Base-by-base conservation (phyloP, 2,113 vertebrate species). In the Clupea harengus region DNA sequence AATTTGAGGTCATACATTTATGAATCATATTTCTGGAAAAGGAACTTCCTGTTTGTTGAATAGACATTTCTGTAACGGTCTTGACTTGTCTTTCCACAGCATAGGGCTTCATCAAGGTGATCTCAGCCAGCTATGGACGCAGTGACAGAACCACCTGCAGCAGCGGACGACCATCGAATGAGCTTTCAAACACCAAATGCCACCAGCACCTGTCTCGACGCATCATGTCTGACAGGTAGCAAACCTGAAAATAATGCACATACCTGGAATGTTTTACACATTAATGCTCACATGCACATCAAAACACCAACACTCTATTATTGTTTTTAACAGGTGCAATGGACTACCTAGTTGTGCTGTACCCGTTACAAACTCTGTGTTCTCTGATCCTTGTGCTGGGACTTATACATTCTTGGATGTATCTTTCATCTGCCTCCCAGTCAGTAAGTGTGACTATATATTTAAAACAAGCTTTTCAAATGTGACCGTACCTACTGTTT, bases 111-210 rank as follows among this genome's bases (percentile, higher is more conserved):
- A 82, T 82, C 32, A 72, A 82, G 25, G 45, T 81, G 15, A 6
- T 44, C 45, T 49, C n/a, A 20, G 83, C 88, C n/a, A 88, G 47
- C 39, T 82, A 88, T 45, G 64, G 85, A 32, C 45, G 45, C 22
- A 86, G 60, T 0, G 54, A 86, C 46, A 11, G 13, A 8, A 78
- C 8, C 13, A 85, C 64, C 1, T 86, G 82, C 28, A 82, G 83
- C 20, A 25, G 32, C 10, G 52, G 17, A 49, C 22, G 50, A 18
- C 60, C 81, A 54, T 2, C 3, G 25, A 4, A 54, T 18, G 28
- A 86, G 64, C 11, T 84, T 25, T 82, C 85, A 39, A 82, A 86
- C 10, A 2, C 39, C 15, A 0, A 78, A 17, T 84, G 81, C 50
- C 49, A 28, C 15, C 28, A 82, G 1, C 6, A 72, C 10, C 46